phyloP scores from a whole-genome alignment of 2,888 invertebrate species.

The Oeneis ivallda region DNA sequence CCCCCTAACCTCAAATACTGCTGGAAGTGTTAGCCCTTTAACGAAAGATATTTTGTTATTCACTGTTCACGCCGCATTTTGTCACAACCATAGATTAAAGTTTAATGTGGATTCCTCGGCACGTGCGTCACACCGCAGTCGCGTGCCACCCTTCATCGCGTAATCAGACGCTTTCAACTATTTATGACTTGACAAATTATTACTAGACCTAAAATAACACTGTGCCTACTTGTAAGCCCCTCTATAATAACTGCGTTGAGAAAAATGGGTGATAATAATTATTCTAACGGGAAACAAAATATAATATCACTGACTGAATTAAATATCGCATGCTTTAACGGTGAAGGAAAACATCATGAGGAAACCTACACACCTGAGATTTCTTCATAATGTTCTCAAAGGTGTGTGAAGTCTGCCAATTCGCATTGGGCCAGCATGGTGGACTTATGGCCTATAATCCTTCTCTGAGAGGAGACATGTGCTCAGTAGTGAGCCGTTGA shows the following conservation, averaged over 20 bases:
- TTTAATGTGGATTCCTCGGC: conserved; percentile 43
- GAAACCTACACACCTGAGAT: too few relatives aligned
- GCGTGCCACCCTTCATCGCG: conserved; percentile 51
- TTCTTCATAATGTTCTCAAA: too few relatives aligned
- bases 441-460: too few relatives aligned
- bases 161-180: conserved; percentile 33
- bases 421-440: too few relatives aligned
- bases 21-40: neutral
- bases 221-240: neutral
- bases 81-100: conserved; percentile 36
- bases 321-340: too few relatives aligned
- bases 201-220: conserved; percentile 5
- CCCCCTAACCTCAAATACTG: neutral
- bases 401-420: too few relatives aligned
- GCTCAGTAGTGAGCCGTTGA: too few relatives aligned
- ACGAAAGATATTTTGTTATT: neutral
- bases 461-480: too few relatives aligned
- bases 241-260: neutral
- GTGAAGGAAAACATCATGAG: too few relatives aligned
- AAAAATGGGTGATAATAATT: neutral
- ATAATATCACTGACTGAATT: too few relatives aligned
- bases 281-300: neutral
- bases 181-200: conserved; percentile 37
- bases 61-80: conserved; percentile 16
- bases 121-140: conserved; percentile 50